Evolutionary conservation across 2,888 invertebrate genomes (phyloP), one percentile per base, ranked within the genome.

Genomic region (Diarsia dahlii): DNA sequence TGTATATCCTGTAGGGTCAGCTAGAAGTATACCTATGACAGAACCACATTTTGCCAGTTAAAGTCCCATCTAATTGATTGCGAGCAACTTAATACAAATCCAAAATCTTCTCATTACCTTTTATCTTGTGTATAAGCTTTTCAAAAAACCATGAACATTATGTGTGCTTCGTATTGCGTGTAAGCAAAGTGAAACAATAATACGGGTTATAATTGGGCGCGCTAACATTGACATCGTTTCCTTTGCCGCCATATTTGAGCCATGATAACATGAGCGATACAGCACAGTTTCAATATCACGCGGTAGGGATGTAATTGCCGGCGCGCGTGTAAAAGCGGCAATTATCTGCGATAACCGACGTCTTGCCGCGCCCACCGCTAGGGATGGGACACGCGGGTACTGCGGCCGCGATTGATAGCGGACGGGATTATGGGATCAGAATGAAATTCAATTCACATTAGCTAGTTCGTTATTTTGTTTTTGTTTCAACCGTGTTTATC

Each of bases 281-380:
- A 80, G 65, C 50, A 73, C 58, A 52, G 62, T 70, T 69, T 71
- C 71, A 63, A 68, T 81, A 74, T 74, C 54, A 78, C 68, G 63
- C 73, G 69, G 63, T 62, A 28, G 52, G 65, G 80, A 62, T 87
- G 71, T 78, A 87, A 80, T 82, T 74, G 68, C 65, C 58, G 63
- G 52, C 23, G 73, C 71, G 72, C 74, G 73, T 80, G 76, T 86
- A 82, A 84, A 82, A 80, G 80, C 76, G 79, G 81, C 83, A 88
- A 88, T 84, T 86, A 88, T 82, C 67, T 63, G 64, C 63, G 65
- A 72, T 75, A 76, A 78, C 75, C 74, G 77, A 67, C 68, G 79
- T 74, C 82, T 84, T 82, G 76, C 64, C 67, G 73, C 34, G 63
- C 56, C 12, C 48, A 67, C 20, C 10, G 54, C 71, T 79, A 79